phyloP scores from a whole-genome alignment of 1,140 invertebrate genomes.

The Bilobella aurantiaca region DNA sequence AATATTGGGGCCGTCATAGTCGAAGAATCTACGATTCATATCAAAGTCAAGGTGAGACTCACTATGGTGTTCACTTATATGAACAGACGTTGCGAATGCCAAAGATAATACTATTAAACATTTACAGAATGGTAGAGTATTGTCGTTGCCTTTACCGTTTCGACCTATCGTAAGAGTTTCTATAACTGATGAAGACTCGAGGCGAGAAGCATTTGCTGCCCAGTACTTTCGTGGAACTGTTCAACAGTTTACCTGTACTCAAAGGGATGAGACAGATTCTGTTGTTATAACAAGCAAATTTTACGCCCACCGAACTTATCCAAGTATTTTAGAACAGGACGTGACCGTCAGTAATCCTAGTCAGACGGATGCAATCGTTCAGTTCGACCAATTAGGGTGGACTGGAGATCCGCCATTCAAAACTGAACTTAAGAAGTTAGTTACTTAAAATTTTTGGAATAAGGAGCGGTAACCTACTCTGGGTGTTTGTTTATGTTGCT shows the following conservation, averaged over 20 bases:
- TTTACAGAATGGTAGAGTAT: constrained; percentile 48
- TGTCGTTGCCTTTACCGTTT: constrained; percentile 59
- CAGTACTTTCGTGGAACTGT: constrained; percentile 56
- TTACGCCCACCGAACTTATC: constrained; percentile 67
- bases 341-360: constrained; percentile 64
- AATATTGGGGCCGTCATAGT: constrained; percentile 55
- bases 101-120: not conserved
- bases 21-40: constrained; percentile 54
- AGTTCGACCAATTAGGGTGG: constrained; percentile 37
- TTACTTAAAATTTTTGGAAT: not conserved
- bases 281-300: constrained; percentile 57
- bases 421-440: constrained; percentile 29
- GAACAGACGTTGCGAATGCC: not conserved
- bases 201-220: constrained; percentile 36
- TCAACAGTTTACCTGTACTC: constrained; percentile 47
- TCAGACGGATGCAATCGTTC: constrained; percentile 21
- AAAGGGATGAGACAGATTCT: constrained; percentile 45
- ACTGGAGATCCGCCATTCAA: constrained; percentile 27
- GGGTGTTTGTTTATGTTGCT: not conserved
- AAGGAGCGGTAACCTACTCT: not conserved
- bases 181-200: constrained; percentile 17
- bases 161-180: constrained; percentile 57
- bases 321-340: constrained; percentile 67
- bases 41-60: constrained; percentile 46
- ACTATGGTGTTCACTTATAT: not conserved